phyloP scores from a whole-genome alignment of 2,797 vertebrate species.

The Sebastes iracundus region DNA sequence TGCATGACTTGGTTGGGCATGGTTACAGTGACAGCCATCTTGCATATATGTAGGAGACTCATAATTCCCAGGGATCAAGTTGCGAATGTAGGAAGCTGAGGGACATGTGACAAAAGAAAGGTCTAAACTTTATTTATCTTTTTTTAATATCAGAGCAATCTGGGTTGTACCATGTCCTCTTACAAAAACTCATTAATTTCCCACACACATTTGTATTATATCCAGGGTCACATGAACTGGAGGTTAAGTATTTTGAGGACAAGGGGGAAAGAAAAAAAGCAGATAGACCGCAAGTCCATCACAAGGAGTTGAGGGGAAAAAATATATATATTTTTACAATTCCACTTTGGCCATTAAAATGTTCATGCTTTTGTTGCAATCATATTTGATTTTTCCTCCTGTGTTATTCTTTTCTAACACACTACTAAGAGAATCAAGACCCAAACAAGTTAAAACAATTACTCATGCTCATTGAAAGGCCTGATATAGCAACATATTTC shows the following conservation, averaged over 20 bases:
- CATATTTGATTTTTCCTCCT: background rate
- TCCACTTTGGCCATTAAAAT: background rate
- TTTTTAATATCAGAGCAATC: slow-evolving; percentile 19
- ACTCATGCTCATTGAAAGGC: slow-evolving; percentile 71
- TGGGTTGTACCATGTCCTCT: background rate
- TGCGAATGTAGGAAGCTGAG: background rate
- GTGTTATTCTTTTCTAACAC: slow-evolving; percentile 25
- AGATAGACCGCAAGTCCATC: background rate
- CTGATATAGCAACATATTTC: slow-evolving; percentile 70
- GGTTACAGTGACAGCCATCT: slow-evolving; percentile 58
- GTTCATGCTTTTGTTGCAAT: background rate
- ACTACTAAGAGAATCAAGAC: slow-evolving; percentile 50
- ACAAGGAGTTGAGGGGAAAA: background rate
- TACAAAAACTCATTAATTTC: background rate
- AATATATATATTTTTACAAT: background rate
- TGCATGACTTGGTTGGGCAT: slow-evolving; percentile 64
- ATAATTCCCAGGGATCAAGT: slow-evolving; percentile 29
- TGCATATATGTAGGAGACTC: slow-evolving; percentile 6
- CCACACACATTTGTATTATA: background rate
- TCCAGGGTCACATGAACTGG: slow-evolving; percentile 5
- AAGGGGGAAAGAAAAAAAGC: background rate
- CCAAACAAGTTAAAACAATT: slow-evolving; percentile 75
- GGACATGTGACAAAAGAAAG: slow-evolving; percentile 16
- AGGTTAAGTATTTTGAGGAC: slow-evolving; percentile 2
- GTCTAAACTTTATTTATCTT: background rate